Evolutionary conservation across 2,113 vertebrate genomes (phyloP), one percentile per base, ranked within the genome.

Genomic region (Anoura caudifer): DNA sequence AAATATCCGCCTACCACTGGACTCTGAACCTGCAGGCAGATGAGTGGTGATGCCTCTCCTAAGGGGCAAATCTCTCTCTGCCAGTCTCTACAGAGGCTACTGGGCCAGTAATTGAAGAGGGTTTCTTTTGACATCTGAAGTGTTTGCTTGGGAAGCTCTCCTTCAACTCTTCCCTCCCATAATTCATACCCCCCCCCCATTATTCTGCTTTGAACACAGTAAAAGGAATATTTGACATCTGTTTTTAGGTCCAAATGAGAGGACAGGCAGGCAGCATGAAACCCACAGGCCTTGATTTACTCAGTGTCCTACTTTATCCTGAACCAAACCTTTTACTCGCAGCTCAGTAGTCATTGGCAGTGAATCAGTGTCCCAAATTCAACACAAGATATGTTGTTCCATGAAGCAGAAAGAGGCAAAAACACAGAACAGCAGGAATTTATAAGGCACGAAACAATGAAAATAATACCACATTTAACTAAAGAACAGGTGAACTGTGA

Each of bases 401-500:
- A 36, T 56, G 41, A 95, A 90, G 43, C 0, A 95, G 79, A 92
- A 82, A 80, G 8, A 86, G 84, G 36, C 20, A 94, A 81, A 91
- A 77, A 52, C 69, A 70, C 0, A 56, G 84, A 88, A 90, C 54
- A 92, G 45, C 31, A 87, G 59, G n/a, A 89, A 73, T 63, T 89
- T 76, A 89, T 65, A 96, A 73, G 12, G 15, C 28, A 72, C 81
- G 38, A 87, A 80, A 87, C 67, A 76, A 82, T 87, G 20, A 81
- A 88, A 83, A 85, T 43, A 86, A 93, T 24, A 9, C 1, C 38
- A 75, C 56, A 80, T 90, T 80, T 59, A 73, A 47, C 19, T 77
- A 52, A 89, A 91, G 95, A 94, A 54, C 54, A 47, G 67, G 22
- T 67, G 76, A 94, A 90, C 7, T 89, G 3, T 69, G 83, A 89